Evolutionary conservation across 2,888 invertebrate species (phyloP).

Genomic region (Philonicus albiceps): DNA sequence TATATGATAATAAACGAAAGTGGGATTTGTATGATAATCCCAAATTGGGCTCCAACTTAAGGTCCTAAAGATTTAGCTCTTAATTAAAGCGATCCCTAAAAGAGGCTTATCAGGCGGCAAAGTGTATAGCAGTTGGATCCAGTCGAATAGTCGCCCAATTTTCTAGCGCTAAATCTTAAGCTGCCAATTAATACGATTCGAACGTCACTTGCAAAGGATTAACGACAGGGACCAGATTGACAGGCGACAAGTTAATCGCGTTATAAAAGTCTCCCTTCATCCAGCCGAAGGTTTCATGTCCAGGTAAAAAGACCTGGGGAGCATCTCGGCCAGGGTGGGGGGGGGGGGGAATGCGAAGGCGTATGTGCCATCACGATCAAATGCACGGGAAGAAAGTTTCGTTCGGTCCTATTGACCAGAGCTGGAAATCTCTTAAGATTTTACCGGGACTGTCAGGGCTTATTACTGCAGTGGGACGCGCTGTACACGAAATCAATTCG

Average conservation of each 20-base stretch:
- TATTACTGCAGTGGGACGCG: not conserved
- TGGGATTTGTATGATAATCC: not conserved
- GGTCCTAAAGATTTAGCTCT: not conserved
- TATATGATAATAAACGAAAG: not conserved
- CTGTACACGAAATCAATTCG: slow-evolving; percentile 27
- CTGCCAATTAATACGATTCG: slow-evolving; percentile 35
- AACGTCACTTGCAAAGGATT: slow-evolving; percentile 33
- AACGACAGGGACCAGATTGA: slow-evolving; percentile 22
- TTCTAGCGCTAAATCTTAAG: slow-evolving; percentile 16
- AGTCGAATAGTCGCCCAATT: not conserved
- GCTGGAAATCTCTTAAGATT: slow-evolving; percentile 10
- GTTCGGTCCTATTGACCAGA: not conserved
- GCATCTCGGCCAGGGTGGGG: not conserved
- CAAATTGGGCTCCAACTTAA: not conserved
- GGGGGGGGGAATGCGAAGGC: no score
- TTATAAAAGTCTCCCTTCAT: slow-evolving; percentile 26
- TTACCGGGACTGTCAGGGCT: not conserved
- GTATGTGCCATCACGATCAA: not conserved
- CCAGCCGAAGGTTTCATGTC: not conserved
- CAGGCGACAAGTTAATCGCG: slow-evolving; percentile 38
- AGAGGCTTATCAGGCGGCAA: not conserved
- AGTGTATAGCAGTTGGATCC: not conserved
- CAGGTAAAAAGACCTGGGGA: not conserved
- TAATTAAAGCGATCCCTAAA: not conserved
- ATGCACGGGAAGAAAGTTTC: not conserved